phyloP scores from a whole-genome alignment of 2,888 invertebrate genomes.

The Aquatica leii region DNA sequence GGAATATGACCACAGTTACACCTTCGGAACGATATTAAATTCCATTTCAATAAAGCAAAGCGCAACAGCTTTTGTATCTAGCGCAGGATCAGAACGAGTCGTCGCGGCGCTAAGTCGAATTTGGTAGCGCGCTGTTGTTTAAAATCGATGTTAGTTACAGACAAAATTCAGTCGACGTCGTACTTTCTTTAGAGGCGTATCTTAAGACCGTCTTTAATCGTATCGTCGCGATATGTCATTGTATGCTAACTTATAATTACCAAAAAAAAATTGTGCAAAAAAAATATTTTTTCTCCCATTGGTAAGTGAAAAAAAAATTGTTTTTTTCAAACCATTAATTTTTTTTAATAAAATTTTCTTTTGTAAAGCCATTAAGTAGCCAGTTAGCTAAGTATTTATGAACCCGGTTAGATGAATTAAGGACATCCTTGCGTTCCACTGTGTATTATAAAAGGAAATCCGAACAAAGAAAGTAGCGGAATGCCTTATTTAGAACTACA shows the following conservation, averaged over 20 bases:
- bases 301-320: too few relatives aligned
- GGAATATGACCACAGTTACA: constrained; percentile 18
- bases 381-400: neutral
- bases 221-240: constrained; percentile 27
- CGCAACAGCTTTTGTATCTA: constrained; percentile 51
- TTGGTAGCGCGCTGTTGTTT: constrained; percentile 51
- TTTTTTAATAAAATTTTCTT: constrained; percentile 14
- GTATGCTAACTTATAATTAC: constrained; percentile 19
- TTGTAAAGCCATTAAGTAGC: constrained; percentile 12
- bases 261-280: too few relatives aligned
- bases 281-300: too few relatives aligned
- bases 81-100: constrained; percentile 48
- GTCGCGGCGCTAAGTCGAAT: constrained; percentile 41
- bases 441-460: constrained; percentile 29
- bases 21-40: constrained; percentile 24
- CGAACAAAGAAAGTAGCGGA: constrained; percentile 31
- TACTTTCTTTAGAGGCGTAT: constrained; percentile 40
- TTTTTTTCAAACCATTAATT: too few relatives aligned
- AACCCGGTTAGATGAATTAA: constrained; percentile 16
- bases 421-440: constrained; percentile 15
- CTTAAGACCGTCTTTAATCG: constrained; percentile 17
- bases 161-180: constrained; percentile 55
- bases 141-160: constrained; percentile 56
- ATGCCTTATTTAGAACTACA: constrained; percentile 46
- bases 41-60: constrained; percentile 42